These are phyloP conservation scores for Eurytoma adleriae DNA, from an alignment of 2,888 invertebrate species.

Conservation along the genomic window DNA sequence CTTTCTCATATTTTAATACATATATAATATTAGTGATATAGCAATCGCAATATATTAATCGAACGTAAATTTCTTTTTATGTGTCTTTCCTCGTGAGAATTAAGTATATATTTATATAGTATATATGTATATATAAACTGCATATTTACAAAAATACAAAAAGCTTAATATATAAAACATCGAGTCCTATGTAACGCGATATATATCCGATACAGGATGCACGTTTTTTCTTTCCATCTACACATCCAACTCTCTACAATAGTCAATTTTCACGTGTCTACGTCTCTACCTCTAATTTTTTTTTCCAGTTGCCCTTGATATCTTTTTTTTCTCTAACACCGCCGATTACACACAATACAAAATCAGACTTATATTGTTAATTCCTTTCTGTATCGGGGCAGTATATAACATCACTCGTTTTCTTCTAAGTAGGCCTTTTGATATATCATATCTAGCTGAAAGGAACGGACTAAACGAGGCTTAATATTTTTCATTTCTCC, in stretches of 20 bases:
- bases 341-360: slow-evolving; percentile 34
- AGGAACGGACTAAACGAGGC: slow-evolving; percentile 26
- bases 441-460: slow-evolving; percentile 40
- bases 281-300: slow-evolving; percentile 1
- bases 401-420: slow-evolving; percentile 4
- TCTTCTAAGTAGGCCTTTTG: slow-evolving; percentile 34
- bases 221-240: slow-evolving; percentile 28
- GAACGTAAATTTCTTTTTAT: slow-evolving; percentile 55
- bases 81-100: slow-evolving; percentile 28
- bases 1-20: slow-evolving; percentile 59
- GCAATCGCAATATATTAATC: slow-evolving; percentile 66
- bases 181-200: slow-evolving; percentile 57
- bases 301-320: neutral
- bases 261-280: slow-evolving; percentile 33
- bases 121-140: slow-evolving; percentile 54
- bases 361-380: slow-evolving; percentile 43
- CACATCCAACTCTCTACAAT: slow-evolving; percentile 41
- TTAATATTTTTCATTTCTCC: slow-evolving; percentile 12
- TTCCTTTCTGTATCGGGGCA: slow-evolving; percentile 8
- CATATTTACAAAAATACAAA: slow-evolving; percentile 76
- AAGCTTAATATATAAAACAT: slow-evolving; percentile 72
- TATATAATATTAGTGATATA: slow-evolving; percentile 61
- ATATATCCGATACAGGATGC: slow-evolving; percentile 17
- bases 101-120: slow-evolving; percentile 37
- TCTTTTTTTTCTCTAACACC: neutral